phyloP scores from a whole-genome alignment of 2,888 invertebrate genomes.

The Plusia festucae region DNA sequence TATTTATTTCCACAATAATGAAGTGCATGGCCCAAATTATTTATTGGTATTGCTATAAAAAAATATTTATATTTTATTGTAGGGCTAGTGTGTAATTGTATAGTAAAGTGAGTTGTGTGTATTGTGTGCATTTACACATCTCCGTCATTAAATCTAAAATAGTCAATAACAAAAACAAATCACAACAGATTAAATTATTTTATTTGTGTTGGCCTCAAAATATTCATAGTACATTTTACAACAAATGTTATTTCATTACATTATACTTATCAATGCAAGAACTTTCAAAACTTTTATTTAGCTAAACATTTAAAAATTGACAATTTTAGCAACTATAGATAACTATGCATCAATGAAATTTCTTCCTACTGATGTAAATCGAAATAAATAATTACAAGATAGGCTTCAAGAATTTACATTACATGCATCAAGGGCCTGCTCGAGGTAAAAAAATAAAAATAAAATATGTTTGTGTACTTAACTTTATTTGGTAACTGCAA shows the following conservation, averaged over 20 bases:
- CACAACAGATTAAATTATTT: constrained; percentile 79
- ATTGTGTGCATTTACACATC: neutral
- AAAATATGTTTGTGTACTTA: constrained; percentile 74
- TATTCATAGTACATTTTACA: constrained; percentile 86
- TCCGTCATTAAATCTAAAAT: neutral
- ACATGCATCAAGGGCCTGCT: constrained; percentile 41
- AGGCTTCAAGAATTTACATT: constrained; percentile 32
- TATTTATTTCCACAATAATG: constrained; percentile 10
- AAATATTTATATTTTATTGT: too few relatives aligned
- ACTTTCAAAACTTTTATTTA: constrained; percentile 75
- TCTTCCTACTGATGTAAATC: constrained; percentile 35
- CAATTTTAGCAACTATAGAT: constrained; percentile 76
- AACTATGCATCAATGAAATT: constrained; percentile 44
- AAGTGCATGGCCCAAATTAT: neutral
- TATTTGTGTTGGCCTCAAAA: constrained; percentile 87
- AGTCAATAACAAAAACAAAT: constrained; percentile 65
- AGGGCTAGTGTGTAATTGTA: neutral
- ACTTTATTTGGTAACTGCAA: constrained; percentile 87
- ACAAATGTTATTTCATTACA: constrained; percentile 82
- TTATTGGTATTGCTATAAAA: too few relatives aligned
- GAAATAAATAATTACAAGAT: constrained; percentile 24
- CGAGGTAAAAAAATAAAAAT: constrained; percentile 70
- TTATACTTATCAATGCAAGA: constrained; percentile 83
- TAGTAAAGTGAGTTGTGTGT: neutral
- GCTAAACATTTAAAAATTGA: constrained; percentile 88